These are phyloP conservation scores for Shargacucullia verbasci DNA, from an alignment of 2,888 invertebrate genomes.

Conservation along the genomic window DNA sequence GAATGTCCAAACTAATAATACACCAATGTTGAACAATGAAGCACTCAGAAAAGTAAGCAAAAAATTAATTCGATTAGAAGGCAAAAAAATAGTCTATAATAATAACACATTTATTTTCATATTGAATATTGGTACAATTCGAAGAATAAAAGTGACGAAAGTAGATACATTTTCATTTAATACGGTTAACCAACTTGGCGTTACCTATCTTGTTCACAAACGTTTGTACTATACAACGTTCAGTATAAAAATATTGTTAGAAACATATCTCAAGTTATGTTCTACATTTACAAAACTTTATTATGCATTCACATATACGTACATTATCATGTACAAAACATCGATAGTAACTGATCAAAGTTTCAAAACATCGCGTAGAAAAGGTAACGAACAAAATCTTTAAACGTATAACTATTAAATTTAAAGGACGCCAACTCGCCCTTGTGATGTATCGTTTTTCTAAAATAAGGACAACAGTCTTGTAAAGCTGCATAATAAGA, in stretches of 20 bases:
- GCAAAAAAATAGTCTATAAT: conserved; percentile 56
- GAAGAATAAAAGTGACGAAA: conserved; percentile 72
- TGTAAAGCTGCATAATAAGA: conserved; percentile 66
- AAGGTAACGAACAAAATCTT: conserved; percentile 40
- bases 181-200: conserved; percentile 57
- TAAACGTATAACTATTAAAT: conserved; percentile 23
- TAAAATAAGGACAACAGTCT: conserved; percentile 77
- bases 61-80: conserved; percentile 70
- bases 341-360: conserved; percentile 24
- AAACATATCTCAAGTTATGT: conserved; percentile 46
- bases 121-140: conserved; percentile 75
- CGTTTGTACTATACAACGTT: conserved; percentile 53
- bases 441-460: conserved; percentile 66
- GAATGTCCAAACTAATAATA: conserved; percentile 79
- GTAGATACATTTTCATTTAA: conserved; percentile 66
- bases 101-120: conserved; percentile 79
- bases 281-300: conserved; percentile 46
- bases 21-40: conserved; percentile 68
- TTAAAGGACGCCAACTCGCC: conserved; percentile 31
- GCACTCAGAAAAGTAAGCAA: conserved; percentile 58
- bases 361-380: conserved; percentile 29
- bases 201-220: conserved; percentile 41
- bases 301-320: conserved; percentile 52
- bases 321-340: conserved; percentile 30
- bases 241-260: conserved; percentile 56